Evolutionary conservation across 2,113 vertebrate species (phyloP).

Genomic region (Albula goreensis): DNA sequence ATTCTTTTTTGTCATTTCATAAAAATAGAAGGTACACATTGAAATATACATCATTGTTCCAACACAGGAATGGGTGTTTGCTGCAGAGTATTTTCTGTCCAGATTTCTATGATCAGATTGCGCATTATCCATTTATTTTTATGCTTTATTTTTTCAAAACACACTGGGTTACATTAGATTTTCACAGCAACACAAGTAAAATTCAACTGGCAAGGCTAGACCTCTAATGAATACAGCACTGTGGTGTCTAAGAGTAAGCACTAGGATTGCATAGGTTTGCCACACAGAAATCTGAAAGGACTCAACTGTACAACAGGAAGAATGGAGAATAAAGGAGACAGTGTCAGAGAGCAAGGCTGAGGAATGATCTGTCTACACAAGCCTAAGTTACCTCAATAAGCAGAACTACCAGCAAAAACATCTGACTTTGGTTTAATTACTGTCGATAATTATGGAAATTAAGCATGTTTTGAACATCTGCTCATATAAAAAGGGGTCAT

Average conservation of each 20-base stretch:
- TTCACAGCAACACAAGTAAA: constrained; percentile 55
- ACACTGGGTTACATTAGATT: constrained; percentile 46
- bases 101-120: constrained; percentile 38
- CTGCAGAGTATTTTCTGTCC: constrained; percentile 37
- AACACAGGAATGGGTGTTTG: constrained; percentile 36
- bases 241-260: constrained; percentile 49
- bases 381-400: not conserved
- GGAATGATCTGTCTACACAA: constrained; percentile 7
- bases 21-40: constrained; percentile 63
- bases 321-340: not conserved
- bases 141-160: constrained; percentile 36
- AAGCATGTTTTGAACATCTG: not conserved
- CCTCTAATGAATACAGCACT: constrained; percentile 50
- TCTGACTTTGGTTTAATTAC: not conserved
- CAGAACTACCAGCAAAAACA: not conserved
- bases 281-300: constrained; percentile 55
- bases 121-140: constrained; percentile 16
- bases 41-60: constrained; percentile 34
- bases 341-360: not conserved
- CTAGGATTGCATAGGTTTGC: constrained; percentile 68
- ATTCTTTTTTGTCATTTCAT: constrained; percentile 45
- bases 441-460: not conserved
- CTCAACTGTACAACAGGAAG: constrained; percentile 38
- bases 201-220: constrained; percentile 53
- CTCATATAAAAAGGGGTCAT: not conserved